Conservation (phyloP, 2,888 invertebrate genomes). For the Netelia inedita region DNA sequence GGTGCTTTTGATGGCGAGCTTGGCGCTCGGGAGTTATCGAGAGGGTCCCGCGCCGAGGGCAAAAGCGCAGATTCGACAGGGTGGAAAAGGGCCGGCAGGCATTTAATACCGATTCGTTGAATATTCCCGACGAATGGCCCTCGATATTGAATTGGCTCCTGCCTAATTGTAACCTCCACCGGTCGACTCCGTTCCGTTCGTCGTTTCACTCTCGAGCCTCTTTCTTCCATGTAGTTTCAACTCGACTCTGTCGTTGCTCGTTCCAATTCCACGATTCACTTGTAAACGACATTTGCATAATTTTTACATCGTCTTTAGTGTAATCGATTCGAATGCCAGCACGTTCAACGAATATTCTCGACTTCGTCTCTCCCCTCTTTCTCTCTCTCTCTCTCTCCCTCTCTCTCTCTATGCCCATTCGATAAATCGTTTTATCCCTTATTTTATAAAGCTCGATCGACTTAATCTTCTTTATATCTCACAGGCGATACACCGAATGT, state of each 20-base stretch:
- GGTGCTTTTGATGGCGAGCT: background rate
- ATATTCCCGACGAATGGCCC: constrained; percentile 83
- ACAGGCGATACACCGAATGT: background rate
- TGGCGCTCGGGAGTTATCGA: constrained; percentile 54
- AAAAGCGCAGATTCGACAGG: constrained; percentile 73
- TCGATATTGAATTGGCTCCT: constrained; percentile 84
- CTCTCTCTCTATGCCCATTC: background rate
- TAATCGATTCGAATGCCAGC: constrained; percentile 80
- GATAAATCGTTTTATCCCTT: constrained; percentile 40
- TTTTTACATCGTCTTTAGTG: constrained; percentile 82
- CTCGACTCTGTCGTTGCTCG: constrained; percentile 27
- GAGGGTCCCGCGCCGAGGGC: constrained; percentile 23
- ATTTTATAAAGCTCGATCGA: constrained; percentile 25
- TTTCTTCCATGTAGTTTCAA: background rate
- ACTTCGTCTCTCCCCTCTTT: constrained; percentile 17
- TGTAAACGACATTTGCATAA: constrained; percentile 84
- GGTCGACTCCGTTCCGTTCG: constrained; percentile 30
- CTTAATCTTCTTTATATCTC: constrained; percentile 23
- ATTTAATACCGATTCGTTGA: constrained; percentile 82
- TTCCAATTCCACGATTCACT: constrained; percentile 76
- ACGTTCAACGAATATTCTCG: constrained; percentile 15
- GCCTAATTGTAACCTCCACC: constrained; percentile 84
- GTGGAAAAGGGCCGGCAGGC: constrained; percentile 80
- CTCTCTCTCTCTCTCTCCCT: constrained; percentile 35
- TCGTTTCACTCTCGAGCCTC: constrained; percentile 12